Percentiles rank a stretch among this genome's conserved stretches.
Evolutionary conservation across 2,113 vertebrate species (phyloP).

Genomic region (Mobula birostris): DNA sequence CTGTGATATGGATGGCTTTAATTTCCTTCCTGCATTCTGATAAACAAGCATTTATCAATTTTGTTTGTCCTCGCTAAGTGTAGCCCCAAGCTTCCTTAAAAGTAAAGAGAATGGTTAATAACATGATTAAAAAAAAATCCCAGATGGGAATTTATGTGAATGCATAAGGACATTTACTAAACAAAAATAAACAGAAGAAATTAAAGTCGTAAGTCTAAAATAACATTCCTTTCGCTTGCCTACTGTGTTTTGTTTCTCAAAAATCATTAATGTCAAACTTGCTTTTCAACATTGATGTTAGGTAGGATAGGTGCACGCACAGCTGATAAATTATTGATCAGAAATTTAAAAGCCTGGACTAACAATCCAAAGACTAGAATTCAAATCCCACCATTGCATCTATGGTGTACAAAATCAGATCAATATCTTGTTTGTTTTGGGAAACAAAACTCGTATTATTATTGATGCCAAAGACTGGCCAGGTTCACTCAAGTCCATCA

Average conservation of each 20-base stretch:
- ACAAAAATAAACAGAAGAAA: constrained; percentile 7
- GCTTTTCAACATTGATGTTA: too few relatives aligned
- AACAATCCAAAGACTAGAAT: too few relatives aligned
- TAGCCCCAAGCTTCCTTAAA: neutral
- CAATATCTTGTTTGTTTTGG: too few relatives aligned
- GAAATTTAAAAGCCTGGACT: too few relatives aligned
- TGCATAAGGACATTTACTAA: neutral
- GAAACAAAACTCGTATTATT: too few relatives aligned
- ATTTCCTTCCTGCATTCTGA: neutral
- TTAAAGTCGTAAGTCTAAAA: constrained; percentile 20
- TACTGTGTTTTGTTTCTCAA: neutral
- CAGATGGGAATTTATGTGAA: neutral
- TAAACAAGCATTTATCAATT: neutral
- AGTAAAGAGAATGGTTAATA: neutral
- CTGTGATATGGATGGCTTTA: constrained; percentile 18
- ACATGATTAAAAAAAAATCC: constrained; percentile 30
- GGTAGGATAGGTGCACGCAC: too few relatives aligned
- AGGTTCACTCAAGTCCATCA: too few relatives aligned
- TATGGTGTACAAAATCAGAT: too few relatives aligned
- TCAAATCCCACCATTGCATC: too few relatives aligned
- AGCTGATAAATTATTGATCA: too few relatives aligned
- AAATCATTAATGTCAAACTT: too few relatives aligned
- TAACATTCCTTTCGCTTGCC: neutral
- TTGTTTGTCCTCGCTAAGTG: neutral
- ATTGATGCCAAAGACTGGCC: too few relatives aligned